Base-by-base conservation (phyloP, 2,797 vertebrate genomes). In the Pteropus rufus region DNA sequence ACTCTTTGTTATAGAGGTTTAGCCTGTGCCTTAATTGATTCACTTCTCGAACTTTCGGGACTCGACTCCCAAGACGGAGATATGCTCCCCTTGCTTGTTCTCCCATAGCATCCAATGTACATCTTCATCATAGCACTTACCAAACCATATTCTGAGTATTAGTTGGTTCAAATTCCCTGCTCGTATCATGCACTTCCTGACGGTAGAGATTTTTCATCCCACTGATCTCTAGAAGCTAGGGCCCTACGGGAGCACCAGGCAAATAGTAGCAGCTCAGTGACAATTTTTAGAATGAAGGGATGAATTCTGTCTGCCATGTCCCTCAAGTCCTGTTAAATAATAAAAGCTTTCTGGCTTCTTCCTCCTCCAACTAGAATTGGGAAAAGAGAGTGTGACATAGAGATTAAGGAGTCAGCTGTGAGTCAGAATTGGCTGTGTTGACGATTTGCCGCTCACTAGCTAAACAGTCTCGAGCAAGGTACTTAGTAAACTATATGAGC, bases 271-370 rank as follows among this genome's bases (percentile, higher is more conserved):
- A 88, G 31, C 23, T 91, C 75, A 94, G 3, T 62, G 56, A 92
- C 18, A 86, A 31, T 11, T 89, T 93, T 95, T 64, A 29, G n/a
- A 95, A 89, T 86, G n/a, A 93, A 88, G 76, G 52, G 49, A 72
- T 82, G 31, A 73, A 80, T 91, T 58, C 72, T 84, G 34, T 54
- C 69, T 89, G 31, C 44, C 72, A 95, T 26, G 23, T 11, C 64
- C 52, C 60, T 89, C 34, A 91, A 49, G 65, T 26, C 1, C 54
- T 72, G 31, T 89, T 93, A 88, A 72, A 56, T 65, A 62, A 93
- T 14, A 91, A 8, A 84, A 11, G 2, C 36, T 23, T 62, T 96
- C 16, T 56, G 16, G 89, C 10, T 44, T 94, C 70, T 58, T 93
- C 75, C 21, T 96, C 93, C 19, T 75, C 18, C 52, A 83, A 49